Evolutionary conservation across 2,113 vertebrate genomes (phyloP).

Genomic region (Sphaerodactylus townsendi): DNA sequence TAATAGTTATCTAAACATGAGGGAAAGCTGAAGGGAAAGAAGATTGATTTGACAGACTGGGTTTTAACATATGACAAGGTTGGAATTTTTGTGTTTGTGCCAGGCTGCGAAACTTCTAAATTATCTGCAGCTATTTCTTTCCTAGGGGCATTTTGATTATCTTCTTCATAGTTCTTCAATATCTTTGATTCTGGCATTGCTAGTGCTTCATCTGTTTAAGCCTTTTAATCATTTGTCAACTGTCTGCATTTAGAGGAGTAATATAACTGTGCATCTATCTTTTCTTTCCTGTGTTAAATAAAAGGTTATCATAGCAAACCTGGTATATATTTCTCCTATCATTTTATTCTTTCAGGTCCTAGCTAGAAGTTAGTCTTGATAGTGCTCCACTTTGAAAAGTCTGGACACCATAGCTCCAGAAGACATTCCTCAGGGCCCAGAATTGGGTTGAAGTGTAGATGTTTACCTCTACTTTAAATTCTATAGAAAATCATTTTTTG

Average conservation of each 20-base stretch:
- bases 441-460: no score
- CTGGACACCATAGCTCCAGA: no score
- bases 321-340: no score
- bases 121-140: constrained; percentile 38
- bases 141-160: no score
- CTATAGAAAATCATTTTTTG: no score
- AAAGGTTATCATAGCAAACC: background rate
- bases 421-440: no score
- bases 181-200: background rate
- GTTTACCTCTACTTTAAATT: no score
- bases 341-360: no score
- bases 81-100: constrained; percentile 51
- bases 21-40: constrained; percentile 51
- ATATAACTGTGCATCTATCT: background rate
- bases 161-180: background rate
- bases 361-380: no score
- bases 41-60: constrained; percentile 46
- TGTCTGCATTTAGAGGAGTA: background rate
- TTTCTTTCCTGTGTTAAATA: background rate
- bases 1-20: constrained; percentile 48
- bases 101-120: constrained; percentile 29
- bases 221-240: constrained; percentile 8
- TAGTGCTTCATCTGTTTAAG: background rate
- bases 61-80: constrained; percentile 52
- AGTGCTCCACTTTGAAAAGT: no score